Percentiles rank a stretch among this genome's conserved stretches.
phyloP scores from a whole-genome alignment of 2,888 invertebrate genomes.

The Dione juno region DNA sequence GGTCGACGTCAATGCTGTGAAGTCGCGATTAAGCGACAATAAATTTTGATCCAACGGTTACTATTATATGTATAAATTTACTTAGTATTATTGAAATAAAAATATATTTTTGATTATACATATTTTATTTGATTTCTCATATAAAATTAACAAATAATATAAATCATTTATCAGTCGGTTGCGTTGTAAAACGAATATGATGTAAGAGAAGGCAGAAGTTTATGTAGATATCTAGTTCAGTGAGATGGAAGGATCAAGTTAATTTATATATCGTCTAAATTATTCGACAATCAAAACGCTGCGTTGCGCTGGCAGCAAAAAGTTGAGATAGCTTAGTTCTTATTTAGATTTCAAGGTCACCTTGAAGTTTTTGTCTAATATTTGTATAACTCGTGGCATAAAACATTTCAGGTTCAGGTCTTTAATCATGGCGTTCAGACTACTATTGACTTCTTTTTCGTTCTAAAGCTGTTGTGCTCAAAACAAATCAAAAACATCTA shows the following conservation, averaged over 20 bases:
- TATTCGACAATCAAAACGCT: too few relatives aligned
- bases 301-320: background rate
- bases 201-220: background rate
- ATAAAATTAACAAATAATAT: slow-evolving; percentile 49
- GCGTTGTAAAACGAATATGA: slow-evolving; percentile 36
- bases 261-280: slow-evolving; percentile 1
- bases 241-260: background rate
- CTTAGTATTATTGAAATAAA: slow-evolving; percentile 40
- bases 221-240: background rate
- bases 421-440: too few relatives aligned
- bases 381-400: background rate
- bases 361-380: slow-evolving; percentile 4
- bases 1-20: slow-evolving; percentile 9
- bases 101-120: slow-evolving; percentile 32
- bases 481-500: slow-evolving; percentile 5
- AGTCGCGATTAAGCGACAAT: slow-evolving; percentile 7
- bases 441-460: background rate
- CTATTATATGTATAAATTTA: slow-evolving; percentile 38
- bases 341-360: slow-evolving; percentile 17
- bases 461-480: background rate
- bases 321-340: background rate
- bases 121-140: slow-evolving; percentile 42
- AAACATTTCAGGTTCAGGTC: background rate
- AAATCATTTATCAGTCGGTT: slow-evolving; percentile 47
- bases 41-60: slow-evolving; percentile 31